Conservation (phyloP, 1,140 invertebrate species). For the Leptonema lineaticorne region DNA sequence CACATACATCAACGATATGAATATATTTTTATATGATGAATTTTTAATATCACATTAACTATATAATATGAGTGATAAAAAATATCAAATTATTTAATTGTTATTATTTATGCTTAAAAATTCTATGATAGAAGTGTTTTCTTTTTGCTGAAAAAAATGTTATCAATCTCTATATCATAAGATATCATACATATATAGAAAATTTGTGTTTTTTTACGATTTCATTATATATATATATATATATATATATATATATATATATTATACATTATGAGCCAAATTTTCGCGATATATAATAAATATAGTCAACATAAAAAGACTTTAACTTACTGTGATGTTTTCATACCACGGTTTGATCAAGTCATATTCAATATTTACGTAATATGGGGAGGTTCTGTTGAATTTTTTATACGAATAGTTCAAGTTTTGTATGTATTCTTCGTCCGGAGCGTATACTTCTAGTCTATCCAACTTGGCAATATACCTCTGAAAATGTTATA, state of each 20-base stretch:
- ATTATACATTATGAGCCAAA: neutral
- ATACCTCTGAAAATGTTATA: conserved; percentile 10
- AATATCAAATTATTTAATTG: no score
- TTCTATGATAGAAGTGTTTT: no score
- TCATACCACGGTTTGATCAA: conserved; percentile 10
- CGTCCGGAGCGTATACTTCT: conserved; percentile 10
- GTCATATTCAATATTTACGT: conserved; percentile 25
- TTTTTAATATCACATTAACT: no score
- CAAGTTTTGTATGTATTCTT: conserved; percentile 18
- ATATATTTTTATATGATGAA: no score
- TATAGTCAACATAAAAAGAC: neutral
- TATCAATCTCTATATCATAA: no score
- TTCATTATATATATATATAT: no score
- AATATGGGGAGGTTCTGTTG: conserved; percentile 23
- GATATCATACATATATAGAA: no score
- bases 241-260: neutral
- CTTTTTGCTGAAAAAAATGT: no score
- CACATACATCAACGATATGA: no score
- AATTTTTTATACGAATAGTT: conserved; percentile 23
- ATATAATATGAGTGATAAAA: no score
- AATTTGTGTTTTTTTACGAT: no score
- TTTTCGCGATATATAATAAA: conserved; percentile 1
- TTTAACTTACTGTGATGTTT: conserved; percentile 19
- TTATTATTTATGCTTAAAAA: no score
- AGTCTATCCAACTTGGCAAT: conserved; percentile 11